Evolutionary conservation across 2,888 invertebrate genomes (phyloP), one percentile per base, ranked within the genome.

Genomic region (Eretmocerus hayati): DNA sequence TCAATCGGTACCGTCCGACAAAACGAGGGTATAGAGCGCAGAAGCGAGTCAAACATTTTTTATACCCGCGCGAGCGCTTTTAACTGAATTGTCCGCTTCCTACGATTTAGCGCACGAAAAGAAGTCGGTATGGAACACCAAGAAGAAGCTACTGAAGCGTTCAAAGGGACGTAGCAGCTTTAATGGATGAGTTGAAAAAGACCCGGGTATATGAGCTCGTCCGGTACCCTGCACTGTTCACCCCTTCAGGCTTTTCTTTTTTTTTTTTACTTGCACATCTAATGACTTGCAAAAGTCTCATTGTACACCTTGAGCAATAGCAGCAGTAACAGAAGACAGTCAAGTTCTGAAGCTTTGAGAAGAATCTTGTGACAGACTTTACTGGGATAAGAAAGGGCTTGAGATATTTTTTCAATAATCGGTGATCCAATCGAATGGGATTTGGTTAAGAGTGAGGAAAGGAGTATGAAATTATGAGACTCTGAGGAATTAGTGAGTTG

Each of bases 81-180:
- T 42, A 48, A 48, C 52, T 42, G 45, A 46, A 52, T 52, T 45
- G 42, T 52, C 48, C 48, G 42, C 42, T 48, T 52, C 48, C 51
- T 52, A 45, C 45, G 45, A 48, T 52, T 52, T 42, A 47, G 43
- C 30, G 20, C 15, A 15, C 19, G n/a, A 15, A 16, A 2, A 33
- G 33, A 30, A n/a, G n/a, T n/a, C 30, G 11, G 30, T 9, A 13
- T 9, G 30, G 11, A 30, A 30, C 6, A 30, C 13, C 5, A 15
- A 33, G 33, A 35, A 48, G 42, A 33, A 45, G 42, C 44, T 31
- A 37, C 44, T 42, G 42, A 42, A 42, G 36, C 39, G 36, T 45
- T 46, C 44, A 48, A 51, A 51, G 33, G 37, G 47, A 51, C n/a
- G n/a, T n/a, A 45, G 30, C 33, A 48, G 38, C 30, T 48, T 41